A percentile compares a stretch with the other conserved stretches of the same genome.
Conservation (phyloP, 2,113 vertebrate genomes). For the Laticauda colubrina region DNA sequence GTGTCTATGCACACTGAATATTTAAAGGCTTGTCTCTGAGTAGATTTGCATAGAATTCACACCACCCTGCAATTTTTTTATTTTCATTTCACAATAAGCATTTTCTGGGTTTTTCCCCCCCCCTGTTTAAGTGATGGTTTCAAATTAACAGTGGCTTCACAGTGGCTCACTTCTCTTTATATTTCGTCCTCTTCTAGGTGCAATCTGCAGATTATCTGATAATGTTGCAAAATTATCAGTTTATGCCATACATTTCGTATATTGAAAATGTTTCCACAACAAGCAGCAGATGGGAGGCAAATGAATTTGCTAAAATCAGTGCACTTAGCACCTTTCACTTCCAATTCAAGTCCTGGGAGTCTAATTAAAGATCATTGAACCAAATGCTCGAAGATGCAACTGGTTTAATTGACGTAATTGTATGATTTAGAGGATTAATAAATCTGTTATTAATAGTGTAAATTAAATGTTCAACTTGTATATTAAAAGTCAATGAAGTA, state of each 20-base stretch:
- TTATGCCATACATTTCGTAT: conserved; percentile 33
- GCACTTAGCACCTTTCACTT: conserved; percentile 54
- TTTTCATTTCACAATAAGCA: not conserved
- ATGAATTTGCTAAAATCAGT: conserved; percentile 31
- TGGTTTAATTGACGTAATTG: conserved; percentile 68
- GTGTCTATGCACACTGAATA: not conserved
- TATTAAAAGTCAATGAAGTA: conserved; percentile 73
- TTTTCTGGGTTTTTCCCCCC: not conserved
- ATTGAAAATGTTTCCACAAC: conserved; percentile 30
- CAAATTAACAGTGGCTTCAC: not conserved
- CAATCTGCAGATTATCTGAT: conserved; percentile 36
- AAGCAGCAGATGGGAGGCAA: conserved; percentile 28
- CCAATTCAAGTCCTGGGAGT: conserved; percentile 47
- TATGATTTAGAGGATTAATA: conserved; percentile 70
- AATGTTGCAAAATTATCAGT: conserved; percentile 6
- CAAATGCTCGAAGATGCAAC: conserved; percentile 63
- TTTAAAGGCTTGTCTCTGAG: not conserved
- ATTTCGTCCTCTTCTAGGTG: not conserved
- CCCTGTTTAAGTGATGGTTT: not conserved
- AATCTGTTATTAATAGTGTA: conserved; percentile 66
- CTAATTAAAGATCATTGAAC: conserved; percentile 72
- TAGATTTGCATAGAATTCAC: not conserved
- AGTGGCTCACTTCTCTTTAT: not conserved
- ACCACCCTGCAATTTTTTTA: not conserved
- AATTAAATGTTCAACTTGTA: conserved; percentile 66